Evolutionary conservation across 2,888 invertebrate genomes (phyloP), one percentile per base, ranked within the genome.

Genomic region (Eristalis tenax): DNA sequence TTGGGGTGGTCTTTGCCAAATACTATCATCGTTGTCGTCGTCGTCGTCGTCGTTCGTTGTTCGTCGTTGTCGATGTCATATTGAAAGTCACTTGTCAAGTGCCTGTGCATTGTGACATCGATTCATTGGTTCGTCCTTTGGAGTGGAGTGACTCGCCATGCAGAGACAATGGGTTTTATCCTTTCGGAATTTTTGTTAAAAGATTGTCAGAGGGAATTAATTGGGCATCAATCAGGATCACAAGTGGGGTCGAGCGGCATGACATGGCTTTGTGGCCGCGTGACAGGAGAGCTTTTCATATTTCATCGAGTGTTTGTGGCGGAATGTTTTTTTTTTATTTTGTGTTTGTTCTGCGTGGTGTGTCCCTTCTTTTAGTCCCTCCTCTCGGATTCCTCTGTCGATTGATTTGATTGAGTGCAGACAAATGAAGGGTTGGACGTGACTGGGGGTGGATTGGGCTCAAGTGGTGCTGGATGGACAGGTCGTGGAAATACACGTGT

Each of bases 211-310:
- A 79, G 78, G 43, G 70, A 86, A 86, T 75, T 82, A 86, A 82
- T 86, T 82, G 86, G 61, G 74, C 86, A 86, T 86, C 82, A 86
- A 86, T 86, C 86, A 82, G 43, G 61, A 61, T 40, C 66, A n/a
- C 18, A 61, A 59, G 28, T 38, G 28, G 11, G n/a, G 6, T 69
- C 28, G 28, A 61, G 79, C 65, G 76, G 77, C 66, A 56, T 74
- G 81, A 63, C 59, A 28, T 70, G 69, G 77, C 59, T 64, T 59
- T 78, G 26, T 65, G 73, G 68, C 68, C 10, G 38, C 64, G 50
- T 38, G 56, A 80, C 80, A 63, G 35, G 50, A 64, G 57, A 74
- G 82, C 56, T 64, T 82, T 82, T 82, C 73, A 82, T 81, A 81
- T 73, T 78, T 82, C 68, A 70, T 86, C 63, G 71, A 73, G 76